Evolutionary conservation across 2,113 vertebrate genomes (phyloP), one percentile per base, ranked within the genome.

Genomic region (Ariopsis seemanni): DNA sequence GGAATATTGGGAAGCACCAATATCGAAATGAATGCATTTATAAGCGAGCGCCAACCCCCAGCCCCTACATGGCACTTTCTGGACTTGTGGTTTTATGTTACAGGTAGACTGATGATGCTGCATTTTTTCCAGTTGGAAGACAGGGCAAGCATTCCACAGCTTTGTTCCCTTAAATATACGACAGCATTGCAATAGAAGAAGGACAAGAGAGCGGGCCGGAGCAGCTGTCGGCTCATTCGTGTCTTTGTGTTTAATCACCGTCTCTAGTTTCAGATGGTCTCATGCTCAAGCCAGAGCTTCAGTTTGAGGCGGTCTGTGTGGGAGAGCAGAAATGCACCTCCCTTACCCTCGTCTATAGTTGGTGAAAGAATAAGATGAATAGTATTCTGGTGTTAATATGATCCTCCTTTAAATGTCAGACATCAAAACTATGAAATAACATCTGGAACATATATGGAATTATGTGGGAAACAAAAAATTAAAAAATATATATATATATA

Each of bases 151-250:
- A 90, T 88, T 81, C 84, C 83, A 85, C 62, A 87, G 75, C 88
- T 91, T 90, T 93, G 92, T 92, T 90, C 86, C 93, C 93, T 92
- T 92, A 94, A 94, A 95, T 95, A 93, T 84, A 84, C 74, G 71
- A 65, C 86, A 88, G 88, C 84, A 89, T 57, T 92, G 85, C 84
- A 89, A 90, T 90, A 84, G 57, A 86, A 84, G 57, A 86, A 86
- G 91, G 92, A 91, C 88, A 91, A 92, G 90, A 91, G 90, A 91
- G 84, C 65, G 83, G 91, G 86, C 89, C 75, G 90, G 82, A 90
- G 91, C 94, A 95, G 94, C 95, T 95, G 95, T 96, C 90, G 91
- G 92, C 93, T 94, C 92, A 93, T 94, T 93, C 94, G 91, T 92
- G 93, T 91, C 91, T 84, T 90, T 93, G 91, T 90, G 55, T 93